These are phyloP conservation scores for Automeris io DNA, from an alignment of 2,888 invertebrate genomes.

Conservation along the genomic window DNA sequence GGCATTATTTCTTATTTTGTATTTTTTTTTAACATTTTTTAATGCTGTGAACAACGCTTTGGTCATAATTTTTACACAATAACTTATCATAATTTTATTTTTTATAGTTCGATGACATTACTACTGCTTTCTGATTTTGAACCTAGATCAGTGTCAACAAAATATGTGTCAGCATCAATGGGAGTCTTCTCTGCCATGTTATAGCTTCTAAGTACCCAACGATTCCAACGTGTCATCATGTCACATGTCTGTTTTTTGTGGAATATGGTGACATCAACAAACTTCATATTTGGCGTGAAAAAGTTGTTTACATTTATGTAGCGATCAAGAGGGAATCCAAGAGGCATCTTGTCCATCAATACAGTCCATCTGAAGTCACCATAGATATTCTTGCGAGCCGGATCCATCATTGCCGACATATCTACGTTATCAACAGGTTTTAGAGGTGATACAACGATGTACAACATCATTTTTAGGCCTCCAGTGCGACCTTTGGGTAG, in stretches of 20 bases:
- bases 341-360: conserved; percentile 78
- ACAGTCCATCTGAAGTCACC: conserved; percentile 54
- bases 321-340: conserved; percentile 87
- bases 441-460: conserved; percentile 78
- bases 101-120: conserved; percentile 1
- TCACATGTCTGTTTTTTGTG: conserved; percentile 73
- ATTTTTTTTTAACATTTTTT: conserved; percentile 19
- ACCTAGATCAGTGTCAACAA: conserved; percentile 38
- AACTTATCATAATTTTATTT: background rate
- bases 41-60: conserved; percentile 13
- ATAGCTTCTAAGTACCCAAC: conserved; percentile 53
- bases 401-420: conserved; percentile 43
- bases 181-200: conserved; percentile 43
- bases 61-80: conserved; percentile 2
- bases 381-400: conserved; percentile 59
- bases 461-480: conserved; percentile 81
- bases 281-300: conserved; percentile 81
- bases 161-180: conserved; percentile 35
- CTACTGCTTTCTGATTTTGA: conserved; percentile 14
- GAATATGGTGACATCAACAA: conserved; percentile 80
- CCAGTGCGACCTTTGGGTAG: conserved; percentile 82
- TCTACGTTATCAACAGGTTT: conserved; percentile 59
- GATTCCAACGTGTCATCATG: conserved; percentile 62
- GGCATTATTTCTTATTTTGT: background rate
- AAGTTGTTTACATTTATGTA: conserved; percentile 76